Percentiles rank a stretch among this genome's conserved stretches.
These are phyloP conservation scores for Spodoptera littoralis DNA, from an alignment of 2,888 invertebrate genomes.

Conservation along the genomic window DNA sequence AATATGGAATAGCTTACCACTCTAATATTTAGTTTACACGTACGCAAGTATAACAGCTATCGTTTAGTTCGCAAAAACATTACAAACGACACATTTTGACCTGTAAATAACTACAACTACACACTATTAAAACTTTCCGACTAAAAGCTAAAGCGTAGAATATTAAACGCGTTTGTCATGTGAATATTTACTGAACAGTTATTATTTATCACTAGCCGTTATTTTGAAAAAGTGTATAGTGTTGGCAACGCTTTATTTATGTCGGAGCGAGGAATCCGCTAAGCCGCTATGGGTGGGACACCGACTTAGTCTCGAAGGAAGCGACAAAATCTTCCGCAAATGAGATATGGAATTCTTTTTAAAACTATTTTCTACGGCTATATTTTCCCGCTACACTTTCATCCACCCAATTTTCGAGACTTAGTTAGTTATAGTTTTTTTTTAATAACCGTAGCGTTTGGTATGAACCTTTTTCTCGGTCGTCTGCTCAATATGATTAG, in stretches of 20 bases:
- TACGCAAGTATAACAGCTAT: background rate
- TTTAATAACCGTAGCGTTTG: background rate
- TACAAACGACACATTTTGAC: conserved; percentile 12
- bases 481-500: background rate
- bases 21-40: background rate
- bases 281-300: conserved; percentile 40
- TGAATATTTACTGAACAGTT: conserved; percentile 51
- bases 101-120: conserved; percentile 32
- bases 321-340: conserved; percentile 44
- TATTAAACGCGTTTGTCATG: conserved; percentile 46
- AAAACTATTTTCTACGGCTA: conserved; percentile 30
- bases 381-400: background rate
- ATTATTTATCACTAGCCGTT: conserved; percentile 55
- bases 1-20: no score
- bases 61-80: conserved; percentile 5
- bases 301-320: conserved; percentile 43
- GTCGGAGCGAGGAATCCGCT: conserved; percentile 44
- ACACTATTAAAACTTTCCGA: conserved; percentile 50
- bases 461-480: no score
- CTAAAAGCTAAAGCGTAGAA: conserved; percentile 44
- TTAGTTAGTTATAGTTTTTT: background rate
- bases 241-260: conserved; percentile 57
- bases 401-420: background rate
- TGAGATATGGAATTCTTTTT: conserved; percentile 25
- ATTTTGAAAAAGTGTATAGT: conserved; percentile 52